These are phyloP conservation scores for Drosophila merina DNA, from an alignment of 2,888 invertebrate genomes.

Conservation along the genomic window DNA sequence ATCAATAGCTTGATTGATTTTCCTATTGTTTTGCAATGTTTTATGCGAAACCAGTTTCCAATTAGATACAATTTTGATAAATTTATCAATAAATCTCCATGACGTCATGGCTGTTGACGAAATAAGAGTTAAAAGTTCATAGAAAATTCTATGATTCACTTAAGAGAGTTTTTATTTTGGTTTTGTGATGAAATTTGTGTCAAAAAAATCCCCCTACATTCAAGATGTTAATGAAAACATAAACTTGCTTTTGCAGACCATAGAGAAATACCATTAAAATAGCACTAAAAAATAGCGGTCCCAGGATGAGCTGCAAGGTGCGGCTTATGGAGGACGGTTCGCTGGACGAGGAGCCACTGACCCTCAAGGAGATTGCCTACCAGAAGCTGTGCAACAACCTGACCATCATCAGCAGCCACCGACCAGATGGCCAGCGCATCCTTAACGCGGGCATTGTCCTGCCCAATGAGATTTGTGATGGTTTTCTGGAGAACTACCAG, in stretches of 20 bases:
- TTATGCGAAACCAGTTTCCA: background rate
- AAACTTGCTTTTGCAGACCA: background rate
- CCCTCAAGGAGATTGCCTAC: constrained; percentile 83
- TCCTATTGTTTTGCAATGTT: background rate
- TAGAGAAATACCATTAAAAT: constrained; percentile 15
- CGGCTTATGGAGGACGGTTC: constrained; percentile 83
- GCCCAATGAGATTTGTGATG: constrained; percentile 90
- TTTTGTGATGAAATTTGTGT: constrained; percentile 5
- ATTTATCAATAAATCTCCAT: background rate
- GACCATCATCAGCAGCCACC: constrained; percentile 78
- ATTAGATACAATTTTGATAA: background rate
- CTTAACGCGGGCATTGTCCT: constrained; percentile 87
- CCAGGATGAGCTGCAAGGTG: constrained; percentile 83
- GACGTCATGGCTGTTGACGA: background rate
- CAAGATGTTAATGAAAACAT: no score
- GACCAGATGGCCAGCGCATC: constrained; percentile 73
- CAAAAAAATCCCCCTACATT: no score
- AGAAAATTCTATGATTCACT: no score
- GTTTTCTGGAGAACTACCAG: constrained; percentile 83
- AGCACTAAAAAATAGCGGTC: constrained; percentile 19
- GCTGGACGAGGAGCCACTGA: constrained; percentile 83
- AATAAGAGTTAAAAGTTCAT: background rate
- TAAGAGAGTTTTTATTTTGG: background rate
- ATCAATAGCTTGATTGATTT: background rate
- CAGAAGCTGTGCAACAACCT: constrained; percentile 83